phyloP scores from a whole-genome alignment of 2,113 vertebrate genomes.

The Prunella himalayana region DNA sequence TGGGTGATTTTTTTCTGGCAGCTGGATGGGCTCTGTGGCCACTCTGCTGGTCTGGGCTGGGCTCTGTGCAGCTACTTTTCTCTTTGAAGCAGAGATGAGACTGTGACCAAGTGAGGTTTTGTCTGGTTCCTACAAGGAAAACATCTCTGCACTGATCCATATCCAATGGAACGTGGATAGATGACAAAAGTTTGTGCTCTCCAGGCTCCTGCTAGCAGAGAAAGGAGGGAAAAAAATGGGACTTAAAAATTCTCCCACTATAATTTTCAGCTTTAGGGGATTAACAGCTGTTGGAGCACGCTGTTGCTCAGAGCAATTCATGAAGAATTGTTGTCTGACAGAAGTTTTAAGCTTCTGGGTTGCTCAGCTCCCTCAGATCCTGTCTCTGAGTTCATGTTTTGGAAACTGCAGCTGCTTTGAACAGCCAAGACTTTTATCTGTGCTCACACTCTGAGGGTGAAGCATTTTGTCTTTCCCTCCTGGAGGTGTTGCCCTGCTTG shows the following conservation, averaged over 20 bases:
- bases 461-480: not conserved
- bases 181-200: not conserved
- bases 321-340: not conserved
- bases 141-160: not conserved
- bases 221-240: not conserved
- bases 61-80: not conserved
- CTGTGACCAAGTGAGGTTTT: rapidly evolving
- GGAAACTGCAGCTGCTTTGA: not conserved
- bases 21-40: not conserved
- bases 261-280: not conserved
- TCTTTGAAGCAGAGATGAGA: not conserved
- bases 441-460: rapidly evolving
- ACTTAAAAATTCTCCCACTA: rapidly evolving
- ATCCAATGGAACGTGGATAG: rapidly evolving
- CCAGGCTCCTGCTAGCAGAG: not conserved
- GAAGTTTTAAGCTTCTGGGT: not conserved
- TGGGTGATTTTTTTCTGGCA: not conserved
- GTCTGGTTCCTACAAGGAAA: not conserved
- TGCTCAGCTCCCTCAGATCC: not conserved
- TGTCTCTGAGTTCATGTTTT: not conserved
- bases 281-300: not conserved
- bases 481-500: not conserved
- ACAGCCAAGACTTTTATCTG: not conserved
- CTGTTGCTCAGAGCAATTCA: not conserved
- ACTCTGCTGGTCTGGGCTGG: not conserved